Evolutionary conservation across 2,888 invertebrate species (phyloP).

Genomic region (Osmoderma eremita): DNA sequence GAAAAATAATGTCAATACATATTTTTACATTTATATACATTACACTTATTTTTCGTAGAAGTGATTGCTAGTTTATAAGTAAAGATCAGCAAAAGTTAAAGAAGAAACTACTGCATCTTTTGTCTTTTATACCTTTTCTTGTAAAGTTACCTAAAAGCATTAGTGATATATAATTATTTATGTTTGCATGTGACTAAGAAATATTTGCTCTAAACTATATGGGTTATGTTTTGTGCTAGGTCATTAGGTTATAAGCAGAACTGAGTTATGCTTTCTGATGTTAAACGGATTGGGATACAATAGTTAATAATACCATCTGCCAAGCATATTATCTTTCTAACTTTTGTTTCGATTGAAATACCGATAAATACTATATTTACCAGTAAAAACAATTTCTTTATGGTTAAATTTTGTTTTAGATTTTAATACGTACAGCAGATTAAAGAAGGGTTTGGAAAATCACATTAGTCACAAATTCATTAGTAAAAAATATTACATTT

Average conservation of each 20-base stretch:
- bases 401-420: too few relatives aligned
- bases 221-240: conserved; percentile 25
- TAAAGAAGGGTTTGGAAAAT: too few relatives aligned
- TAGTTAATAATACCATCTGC: too few relatives aligned
- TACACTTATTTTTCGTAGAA: conserved; percentile 5
- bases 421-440: too few relatives aligned
- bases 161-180: conserved; percentile 22
- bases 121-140: conserved; percentile 19
- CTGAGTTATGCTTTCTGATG: conserved; percentile 21
- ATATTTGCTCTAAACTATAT: conserved; percentile 32
- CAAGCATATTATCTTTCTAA: too few relatives aligned
- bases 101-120: conserved; percentile 26
- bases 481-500: too few relatives aligned
- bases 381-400: too few relatives aligned
- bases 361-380: too few relatives aligned
- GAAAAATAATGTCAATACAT: conserved; percentile 30
- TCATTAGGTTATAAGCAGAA: conserved; percentile 26
- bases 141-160: conserved; percentile 31
- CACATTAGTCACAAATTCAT: too few relatives aligned
- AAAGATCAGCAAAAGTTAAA: conserved; percentile 30
- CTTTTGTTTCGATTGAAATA: too few relatives aligned
- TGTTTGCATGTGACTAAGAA: not conserved
- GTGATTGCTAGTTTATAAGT: conserved; percentile 7
- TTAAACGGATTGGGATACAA: conserved; percentile 1
- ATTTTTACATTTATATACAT: conserved; percentile 6